Conservation (phyloP, 2,888 invertebrate species). For the Drosophila pseudotalamancana region DNA sequence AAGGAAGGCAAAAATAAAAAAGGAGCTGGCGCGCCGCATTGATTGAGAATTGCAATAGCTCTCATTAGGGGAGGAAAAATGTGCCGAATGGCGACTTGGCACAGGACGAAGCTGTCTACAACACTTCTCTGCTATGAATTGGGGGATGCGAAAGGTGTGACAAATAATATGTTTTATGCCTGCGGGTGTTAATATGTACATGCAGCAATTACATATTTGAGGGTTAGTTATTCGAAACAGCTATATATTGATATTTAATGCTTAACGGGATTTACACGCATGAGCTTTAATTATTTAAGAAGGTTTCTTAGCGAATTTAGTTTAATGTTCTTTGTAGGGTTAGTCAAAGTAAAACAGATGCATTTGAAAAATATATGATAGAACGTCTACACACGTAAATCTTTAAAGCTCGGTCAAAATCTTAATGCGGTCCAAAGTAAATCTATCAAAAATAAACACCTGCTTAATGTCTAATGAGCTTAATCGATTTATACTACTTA, state of each 20-base stretch:
- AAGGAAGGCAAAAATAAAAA: conserved; percentile 6
- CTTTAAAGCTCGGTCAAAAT: no score
- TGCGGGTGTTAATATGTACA: conserved; percentile 54
- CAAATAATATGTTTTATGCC: conserved; percentile 49
- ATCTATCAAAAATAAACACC: no score
- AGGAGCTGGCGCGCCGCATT: conserved; percentile 54
- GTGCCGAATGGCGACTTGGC: conserved; percentile 23
- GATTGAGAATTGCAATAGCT: conserved; percentile 65
- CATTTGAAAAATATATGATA: no score
- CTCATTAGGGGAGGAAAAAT: conserved; percentile 75
- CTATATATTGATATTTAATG: conserved; percentile 19
- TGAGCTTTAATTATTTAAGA: no score
- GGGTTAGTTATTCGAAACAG: conserved; percentile 36
- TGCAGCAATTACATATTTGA: conserved; percentile 45
- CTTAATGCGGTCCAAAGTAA: no score
- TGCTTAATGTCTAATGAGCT: background rate
- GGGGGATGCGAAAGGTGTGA: conserved; percentile 66
- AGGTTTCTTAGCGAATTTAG: no score
- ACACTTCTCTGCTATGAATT: conserved; percentile 22
- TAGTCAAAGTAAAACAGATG: no score
- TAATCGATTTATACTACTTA: no score
- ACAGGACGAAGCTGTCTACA: conserved; percentile 43
- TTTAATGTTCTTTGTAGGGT: background rate
- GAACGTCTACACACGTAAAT: no score
- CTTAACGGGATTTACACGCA: conserved; percentile 27